Conservation (phyloP, 2,113 vertebrate species). For the Steatornis caripensis region DNA sequence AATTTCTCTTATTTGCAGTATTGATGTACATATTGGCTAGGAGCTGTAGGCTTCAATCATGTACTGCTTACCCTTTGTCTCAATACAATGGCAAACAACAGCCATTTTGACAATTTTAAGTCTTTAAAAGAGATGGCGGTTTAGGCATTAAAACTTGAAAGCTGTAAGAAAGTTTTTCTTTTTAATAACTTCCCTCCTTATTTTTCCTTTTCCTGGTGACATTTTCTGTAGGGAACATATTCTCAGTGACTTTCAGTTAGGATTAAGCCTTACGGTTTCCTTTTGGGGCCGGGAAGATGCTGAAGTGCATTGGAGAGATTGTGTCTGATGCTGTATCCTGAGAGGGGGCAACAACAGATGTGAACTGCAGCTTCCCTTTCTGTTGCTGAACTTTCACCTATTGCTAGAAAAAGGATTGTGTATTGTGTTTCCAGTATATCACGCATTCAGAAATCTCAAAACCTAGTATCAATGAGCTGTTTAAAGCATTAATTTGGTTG, state of each 20-base stretch:
- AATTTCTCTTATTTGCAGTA: not conserved
- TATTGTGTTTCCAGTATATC: not conserved
- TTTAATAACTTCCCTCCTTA: not conserved
- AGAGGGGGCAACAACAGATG: not conserved
- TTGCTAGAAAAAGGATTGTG: not conserved
- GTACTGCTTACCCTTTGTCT: not conserved
- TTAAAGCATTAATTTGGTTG: not conserved
- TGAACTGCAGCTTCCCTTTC: not conserved
- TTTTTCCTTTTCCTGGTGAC: not conserved
- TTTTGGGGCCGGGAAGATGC: not conserved
- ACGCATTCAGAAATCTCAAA: not conserved
- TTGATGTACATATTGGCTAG: not conserved
- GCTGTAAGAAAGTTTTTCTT: not conserved
- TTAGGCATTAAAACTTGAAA: not conserved
- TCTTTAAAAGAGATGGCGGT: not conserved
- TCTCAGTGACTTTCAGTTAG: not conserved
- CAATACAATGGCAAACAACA: not conserved
- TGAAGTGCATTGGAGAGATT: not conserved
- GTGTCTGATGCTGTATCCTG: not conserved
- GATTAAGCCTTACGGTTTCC: not conserved
- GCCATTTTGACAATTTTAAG: not conserved
- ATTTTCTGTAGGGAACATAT: not conserved
- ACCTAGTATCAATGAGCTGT: not conserved
- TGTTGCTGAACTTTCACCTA: not conserved
- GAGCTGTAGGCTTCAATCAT: not conserved